Evolutionary conservation across 2,888 invertebrate species (phyloP), one percentile per base, ranked within the genome.

Genomic region (Lasius fuliginosus): DNA sequence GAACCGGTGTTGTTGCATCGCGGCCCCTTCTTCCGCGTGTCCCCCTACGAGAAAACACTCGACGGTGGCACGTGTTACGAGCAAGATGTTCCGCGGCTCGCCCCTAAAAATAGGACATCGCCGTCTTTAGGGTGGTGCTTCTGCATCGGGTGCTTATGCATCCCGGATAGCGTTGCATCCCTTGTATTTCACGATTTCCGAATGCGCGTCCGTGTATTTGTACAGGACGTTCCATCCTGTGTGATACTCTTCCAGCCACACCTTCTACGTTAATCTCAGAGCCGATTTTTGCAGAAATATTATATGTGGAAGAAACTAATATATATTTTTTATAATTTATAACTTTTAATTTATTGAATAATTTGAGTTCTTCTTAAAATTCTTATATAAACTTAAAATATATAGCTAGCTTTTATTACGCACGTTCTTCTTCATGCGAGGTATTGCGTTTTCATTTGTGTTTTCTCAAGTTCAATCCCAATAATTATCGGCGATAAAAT

Each of bases 41-140:
- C 82, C 58, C 77, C 76, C 60, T 36, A 58, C 60, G 73, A 84
- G 82, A 87, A 86, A 90, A 86, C 85, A 88, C 64, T 49, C 83
- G 84, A 84, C 84, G 83, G 36, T 42, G 89, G 86, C 89, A 89
- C 90, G 90, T 91, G 91, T 88, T 90, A 83, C 68, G 33, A 3
- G 64, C 90, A 91, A 90, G 84, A 88, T 90, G 91, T 87, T 87
- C 69, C 86, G 69, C 74, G 69, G 62, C 86, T 84, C 36, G 74
- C 30, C 62, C 71, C 85, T 88, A 88, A 89, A 90, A 90, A 90
- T 90, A 90, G 85, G 71, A 49, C 33, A 58, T 76, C n/a, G 77
- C 69, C 68, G 42, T 64, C 77, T 73, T 56, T 65, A n/a, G 84
- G 71, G 23, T 58, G 71, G 23, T 58, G 42, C 62, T 65, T 69